Evolutionary conservation across 2,888 invertebrate species (phyloP), one percentile per base, ranked within the genome.

Genomic region (Tuberolachnus salignus): DNA sequence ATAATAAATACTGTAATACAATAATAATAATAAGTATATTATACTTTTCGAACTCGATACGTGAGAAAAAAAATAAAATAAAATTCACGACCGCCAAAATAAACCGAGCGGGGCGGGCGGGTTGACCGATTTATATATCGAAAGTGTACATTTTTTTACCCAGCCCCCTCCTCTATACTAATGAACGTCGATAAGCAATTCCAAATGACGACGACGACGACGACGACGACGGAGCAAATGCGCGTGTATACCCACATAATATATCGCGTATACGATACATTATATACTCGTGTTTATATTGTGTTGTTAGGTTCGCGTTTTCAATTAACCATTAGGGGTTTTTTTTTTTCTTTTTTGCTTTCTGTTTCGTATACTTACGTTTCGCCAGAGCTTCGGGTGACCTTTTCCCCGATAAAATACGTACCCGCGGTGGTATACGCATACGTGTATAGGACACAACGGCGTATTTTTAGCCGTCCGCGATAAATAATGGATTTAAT

Each of bases 401-500:
- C 59, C 46, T 61, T 51, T 72, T 72, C 49, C n/a, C 49, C 49
- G 72, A 49, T 59, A 71, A 26, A 51, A 71, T 34, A n/a, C 44
- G 19, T 59, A n/a, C 49, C 19, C 59, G 3, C 34, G 34, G 34
- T 34, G 6, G 3, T 4, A 4, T 34, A 6, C 6, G 6, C 34
- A 3, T 34, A 34, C 34, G 34, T 34, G 34, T 6, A 34, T 34
- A 34, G 6, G 34, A 34, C 6, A 26, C 34, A 61, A 72, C 14
- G 19, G 19, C 19, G 59, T 34, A 21, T 61, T 49, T 71, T 72
- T 16, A 14, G 71, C 49, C 14, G 8, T n/a, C 46, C 26, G 34
- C 3, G 72, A 72, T 61, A 49, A 72, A 61, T 72, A 61, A 61
- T 34, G 63, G 63, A 51, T 51, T 51, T 51, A 61, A 51, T 59